Evolutionary conservation across 1,140 invertebrate species (phyloP), one percentile per base, ranked within the genome.

Genomic region (Manduca sexta): DNA sequence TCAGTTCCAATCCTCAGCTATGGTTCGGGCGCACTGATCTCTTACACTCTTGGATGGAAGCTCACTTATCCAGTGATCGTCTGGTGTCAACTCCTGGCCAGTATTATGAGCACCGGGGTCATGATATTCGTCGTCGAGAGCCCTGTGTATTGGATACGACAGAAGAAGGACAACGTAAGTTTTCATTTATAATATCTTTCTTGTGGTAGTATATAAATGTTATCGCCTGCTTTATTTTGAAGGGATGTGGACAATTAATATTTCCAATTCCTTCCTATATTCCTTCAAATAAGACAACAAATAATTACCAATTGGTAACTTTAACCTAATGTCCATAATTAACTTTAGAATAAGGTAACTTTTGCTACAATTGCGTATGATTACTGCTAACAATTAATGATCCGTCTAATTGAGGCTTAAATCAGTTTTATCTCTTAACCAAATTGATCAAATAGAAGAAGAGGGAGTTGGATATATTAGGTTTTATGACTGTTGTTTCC

Each of bases 21-120:
- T 44, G 70, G 73, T 40, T 4, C 71, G 1, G 93, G 93, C 1
- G 87, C 92, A 1, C 60, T 93, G 0, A 62, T 88, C 1, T 84
- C 89, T 0, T 94, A 92, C 58, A 33, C 86, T 0, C 65, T 92
- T n/a, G 93, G 93, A 50, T 91, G 66, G 89, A 88, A 71, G 18
- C 30, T 74, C 1, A 40, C 63, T 0, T 81, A 79, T 39, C 46
- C 40, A 1, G 60, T 59, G 8, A 67, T 81, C 30, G 57, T 79
- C 2, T 77, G 73, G 76, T 44, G 56, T 0, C 74, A 76, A 33
- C 11, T 81, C 5, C 13, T 54, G 2, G 47, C 50, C 4, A 63
- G 67, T 14, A 49, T 75, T 0, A 6, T 61, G 0, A 52, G 55
- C 12, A 52, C 63, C 2, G 18, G 59, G 0, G 35, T 80, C 0